These are phyloP conservation scores for Drosophila saltans DNA, from an alignment of 1,140 invertebrate species.

Conservation along the genomic window DNA sequence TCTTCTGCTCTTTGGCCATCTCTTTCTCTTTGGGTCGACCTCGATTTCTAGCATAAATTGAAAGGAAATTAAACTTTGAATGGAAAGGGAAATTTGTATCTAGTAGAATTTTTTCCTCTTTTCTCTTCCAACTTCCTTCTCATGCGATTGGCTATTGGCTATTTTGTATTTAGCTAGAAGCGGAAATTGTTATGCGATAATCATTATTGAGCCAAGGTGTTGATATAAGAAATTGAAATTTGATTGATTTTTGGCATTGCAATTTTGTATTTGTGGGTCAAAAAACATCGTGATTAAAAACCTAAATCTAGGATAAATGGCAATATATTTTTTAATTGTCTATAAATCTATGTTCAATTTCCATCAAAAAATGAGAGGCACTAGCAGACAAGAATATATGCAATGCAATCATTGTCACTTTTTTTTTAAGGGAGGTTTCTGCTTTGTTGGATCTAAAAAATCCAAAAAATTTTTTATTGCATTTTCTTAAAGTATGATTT, in stretches of 20 bases:
- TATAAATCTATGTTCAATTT: no score
- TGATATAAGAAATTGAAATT: slow-evolving; percentile 36
- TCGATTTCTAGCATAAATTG: slow-evolving; percentile 78
- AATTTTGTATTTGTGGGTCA: slow-evolving; percentile 8
- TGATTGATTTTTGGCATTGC: slow-evolving; percentile 37
- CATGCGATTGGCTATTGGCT: slow-evolving; percentile 13
- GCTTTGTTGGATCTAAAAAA: no score
- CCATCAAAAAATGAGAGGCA: no score
- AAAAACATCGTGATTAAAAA: not conserved
- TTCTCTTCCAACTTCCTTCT: not conserved
- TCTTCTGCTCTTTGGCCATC: slow-evolving; percentile 27
- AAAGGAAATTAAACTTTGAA: slow-evolving; percentile 79
- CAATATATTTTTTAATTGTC: no score
- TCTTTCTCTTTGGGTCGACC: slow-evolving; percentile 27
- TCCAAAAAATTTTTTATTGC: no score
- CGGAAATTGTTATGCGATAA: slow-evolving; percentile 71
- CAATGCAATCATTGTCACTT: no score
- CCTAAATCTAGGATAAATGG: no score
- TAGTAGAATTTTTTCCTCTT: slow-evolving; percentile 1
- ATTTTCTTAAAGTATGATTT: no score
- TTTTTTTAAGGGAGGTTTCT: no score
- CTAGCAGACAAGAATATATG: no score
- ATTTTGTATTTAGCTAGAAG: slow-evolving; percentile 34
- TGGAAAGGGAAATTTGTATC: slow-evolving; percentile 35
- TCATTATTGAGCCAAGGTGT: slow-evolving; percentile 31